These are phyloP conservation scores for Papilio dardanus DNA, from an alignment of 1,140 invertebrate genomes.

Conservation along the genomic window DNA sequence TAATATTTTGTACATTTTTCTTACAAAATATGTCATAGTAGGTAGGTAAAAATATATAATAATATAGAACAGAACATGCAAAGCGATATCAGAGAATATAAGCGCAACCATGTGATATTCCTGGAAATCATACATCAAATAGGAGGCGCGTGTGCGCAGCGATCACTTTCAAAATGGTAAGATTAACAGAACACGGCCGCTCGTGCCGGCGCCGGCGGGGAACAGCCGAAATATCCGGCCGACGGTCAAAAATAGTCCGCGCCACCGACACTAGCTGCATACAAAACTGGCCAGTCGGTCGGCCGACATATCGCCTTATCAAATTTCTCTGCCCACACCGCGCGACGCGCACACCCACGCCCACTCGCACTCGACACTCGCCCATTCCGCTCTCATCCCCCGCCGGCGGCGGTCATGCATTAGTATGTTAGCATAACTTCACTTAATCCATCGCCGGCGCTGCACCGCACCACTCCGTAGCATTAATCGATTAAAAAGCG, in stretches of 20 bases:
- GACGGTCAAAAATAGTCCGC: slow-evolving; percentile 73
- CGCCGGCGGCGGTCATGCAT: slow-evolving; percentile 61
- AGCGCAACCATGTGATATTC: not conserved
- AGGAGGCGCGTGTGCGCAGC: slow-evolving; percentile 14
- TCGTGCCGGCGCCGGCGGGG: slow-evolving; percentile 43
- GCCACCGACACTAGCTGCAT: slow-evolving; percentile 62
- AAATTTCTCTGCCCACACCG: slow-evolving; percentile 76
- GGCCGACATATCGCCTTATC: slow-evolving; percentile 70
- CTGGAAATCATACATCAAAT: slow-evolving; percentile 33
- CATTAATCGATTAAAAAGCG: slow-evolving; percentile 68
- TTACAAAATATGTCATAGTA: not conserved
- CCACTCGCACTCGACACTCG: slow-evolving; percentile 51
- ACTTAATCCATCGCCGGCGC: slow-evolving; percentile 52
- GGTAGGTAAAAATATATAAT: not conserved
- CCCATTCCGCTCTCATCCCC: slow-evolving; percentile 51
- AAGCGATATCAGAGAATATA: slow-evolving; percentile 13
- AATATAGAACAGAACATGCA: slow-evolving; percentile 30
- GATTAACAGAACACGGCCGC: slow-evolving; percentile 41
- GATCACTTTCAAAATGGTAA: slow-evolving; percentile 25
- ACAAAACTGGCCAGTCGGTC: slow-evolving; percentile 72
- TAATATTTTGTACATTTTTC: not conserved
- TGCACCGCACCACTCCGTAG: slow-evolving; percentile 69
- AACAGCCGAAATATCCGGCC: slow-evolving; percentile 61
- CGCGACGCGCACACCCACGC: slow-evolving; percentile 51
- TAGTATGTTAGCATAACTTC: slow-evolving; percentile 75